Percentiles rank a stretch among this genome's conserved stretches.
These are phyloP conservation scores for Seira sanloemensis DNA, from an alignment of 2,888 invertebrate genomes.

Conservation along the genomic window DNA sequence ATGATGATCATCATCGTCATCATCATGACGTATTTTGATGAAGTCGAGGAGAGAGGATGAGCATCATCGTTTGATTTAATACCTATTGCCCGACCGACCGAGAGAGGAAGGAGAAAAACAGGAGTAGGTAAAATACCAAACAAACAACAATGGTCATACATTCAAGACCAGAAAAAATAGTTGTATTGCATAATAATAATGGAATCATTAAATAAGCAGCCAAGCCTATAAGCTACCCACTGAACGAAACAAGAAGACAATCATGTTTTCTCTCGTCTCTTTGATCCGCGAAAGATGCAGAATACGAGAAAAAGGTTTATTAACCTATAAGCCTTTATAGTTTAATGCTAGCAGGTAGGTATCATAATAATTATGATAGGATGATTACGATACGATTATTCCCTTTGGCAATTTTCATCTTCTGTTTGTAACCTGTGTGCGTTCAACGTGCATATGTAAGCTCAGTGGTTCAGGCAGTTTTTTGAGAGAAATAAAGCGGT, in stretches of 20 bases:
- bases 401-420: slow-evolving; percentile 18
- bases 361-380: slow-evolving; percentile 37
- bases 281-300: neutral
- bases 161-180: neutral
- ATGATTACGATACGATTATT: neutral
- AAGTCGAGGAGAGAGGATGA: neutral
- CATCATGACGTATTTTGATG: neutral
- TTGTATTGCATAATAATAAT: slow-evolving; percentile 29
- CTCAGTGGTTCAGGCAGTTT: slow-evolving; percentile 4
- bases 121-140: neutral
- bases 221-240: neutral
- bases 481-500: slow-evolving; percentile 20
- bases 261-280: neutral
- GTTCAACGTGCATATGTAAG: neutral
- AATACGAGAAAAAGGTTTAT: neutral
- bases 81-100: slow-evolving; percentile 50
- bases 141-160: neutral
- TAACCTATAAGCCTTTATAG: neutral
- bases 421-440: slow-evolving; percentile 2
- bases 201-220: slow-evolving; percentile 29
- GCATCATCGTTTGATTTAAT: neutral
- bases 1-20: slow-evolving; percentile 10
- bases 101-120: slow-evolving; percentile 25
- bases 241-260: neutral
- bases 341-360: slow-evolving; percentile 32